Conservation (phyloP, 2,113 vertebrate genomes). For the Chrysochloris asiatica region DNA sequence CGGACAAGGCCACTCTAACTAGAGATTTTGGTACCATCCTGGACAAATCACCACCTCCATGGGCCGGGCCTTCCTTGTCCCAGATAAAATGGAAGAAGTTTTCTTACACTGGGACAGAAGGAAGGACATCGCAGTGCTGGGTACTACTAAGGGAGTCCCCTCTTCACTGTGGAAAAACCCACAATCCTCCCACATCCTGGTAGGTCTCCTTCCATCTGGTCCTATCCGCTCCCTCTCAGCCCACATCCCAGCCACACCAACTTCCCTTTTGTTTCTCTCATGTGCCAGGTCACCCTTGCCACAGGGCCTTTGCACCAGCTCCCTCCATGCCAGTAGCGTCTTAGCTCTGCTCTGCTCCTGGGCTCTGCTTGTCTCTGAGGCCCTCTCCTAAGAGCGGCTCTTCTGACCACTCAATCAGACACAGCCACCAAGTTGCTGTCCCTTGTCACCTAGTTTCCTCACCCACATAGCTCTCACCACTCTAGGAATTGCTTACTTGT, state of each 20-base stretch:
- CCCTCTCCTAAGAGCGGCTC: not conserved
- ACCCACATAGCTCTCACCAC: not conserved
- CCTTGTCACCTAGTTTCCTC: accelerated
- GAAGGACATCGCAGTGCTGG: not conserved
- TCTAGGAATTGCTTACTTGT: not conserved
- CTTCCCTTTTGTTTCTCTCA: not conserved
- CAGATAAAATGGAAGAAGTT: not conserved
- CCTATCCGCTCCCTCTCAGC: not conserved
- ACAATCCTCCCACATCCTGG: too few species aligned
- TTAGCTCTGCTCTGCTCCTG: not conserved
- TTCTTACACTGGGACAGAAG: not conserved
- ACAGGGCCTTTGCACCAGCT: not conserved
- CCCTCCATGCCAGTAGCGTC: accelerated
- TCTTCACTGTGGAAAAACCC: not conserved
- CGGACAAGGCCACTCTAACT: not conserved
- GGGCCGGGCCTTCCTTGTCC: not conserved
- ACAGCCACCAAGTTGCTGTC: not conserved
- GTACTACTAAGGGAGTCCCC: accelerated
- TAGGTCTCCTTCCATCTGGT: not conserved
- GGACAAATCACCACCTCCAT: not conserved
- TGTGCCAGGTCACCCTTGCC: not conserved
- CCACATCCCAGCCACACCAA: not conserved
- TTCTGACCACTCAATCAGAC: not conserved
- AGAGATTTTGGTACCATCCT: not conserved
- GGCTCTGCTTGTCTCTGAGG: not conserved